Evolutionary conservation across 2,888 invertebrate genomes (phyloP), one percentile per base, ranked within the genome.

Genomic region (Ecliptopera silaceata): DNA sequence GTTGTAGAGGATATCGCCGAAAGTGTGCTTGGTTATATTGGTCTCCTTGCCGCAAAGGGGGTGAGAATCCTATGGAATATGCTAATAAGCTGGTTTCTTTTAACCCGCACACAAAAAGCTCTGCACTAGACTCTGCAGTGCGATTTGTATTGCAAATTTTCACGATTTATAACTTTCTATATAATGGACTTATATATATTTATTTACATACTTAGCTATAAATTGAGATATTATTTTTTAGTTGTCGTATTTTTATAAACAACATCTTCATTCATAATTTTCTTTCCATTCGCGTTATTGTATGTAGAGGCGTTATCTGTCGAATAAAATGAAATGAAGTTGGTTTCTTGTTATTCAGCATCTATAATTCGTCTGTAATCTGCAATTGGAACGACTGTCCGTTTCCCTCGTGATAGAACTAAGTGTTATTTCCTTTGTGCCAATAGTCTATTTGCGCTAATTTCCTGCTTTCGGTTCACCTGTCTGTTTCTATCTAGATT

Each of bases 81-180:
- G 89, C 86, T 86, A 88, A 90, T 88, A 80, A 81, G 81, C 76
- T 76, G 80, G 81, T 87, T 88, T 84, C 87, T 88, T 88, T 85
- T 77, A 81, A 79, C 81, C 77, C 83, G 81, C 81, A 82, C 80
- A 88, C 87, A 89, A 89, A 89, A 91, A 90, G 82, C 87, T 86
- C 91, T 89, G 91, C 91, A 90, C 88, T 84, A 82, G 81, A 82
- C 79, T 87, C 91, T 90, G 91, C 91, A 91, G 86, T 91, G 89
- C 86, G 86, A 89, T 90, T 89, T 90, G 88, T 82, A 80, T 88
- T 90, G 90, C 89, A 86, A 89, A 88, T 90, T 88, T 79, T 75
- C 72, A 71, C 67, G 65, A 74, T 73, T 74, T 75, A 72, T 74
- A 66, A 69, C 63, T 59, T 63, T 64, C 60, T 63, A 51, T 63